Base-by-base conservation (phyloP, 2,113 vertebrate species). In the Galemys pyrenaicus region DNA sequence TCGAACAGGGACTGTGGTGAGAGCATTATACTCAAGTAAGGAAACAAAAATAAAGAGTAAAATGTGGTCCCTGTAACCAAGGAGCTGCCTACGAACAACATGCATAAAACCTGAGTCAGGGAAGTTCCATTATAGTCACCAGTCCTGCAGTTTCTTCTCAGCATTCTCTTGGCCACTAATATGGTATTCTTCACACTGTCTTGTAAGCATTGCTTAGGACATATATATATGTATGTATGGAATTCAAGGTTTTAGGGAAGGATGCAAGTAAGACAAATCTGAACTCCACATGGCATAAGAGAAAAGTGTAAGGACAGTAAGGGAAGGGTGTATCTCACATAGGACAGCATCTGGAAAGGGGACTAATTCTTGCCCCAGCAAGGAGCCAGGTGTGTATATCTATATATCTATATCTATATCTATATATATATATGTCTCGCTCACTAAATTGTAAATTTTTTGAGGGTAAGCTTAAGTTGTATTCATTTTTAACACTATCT, bases 41-140 rank as follows among this genome's bases (percentile, higher is more conserved):
- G 28, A 95, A 92, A 35, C 3, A 39, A 75, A 73, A 37, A 56
- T n/a, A 41, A 92, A 93, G 65, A 75, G 51, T n/a, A 70, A 70
- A 32, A 64, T 20, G 30, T n/a, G 13, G 10, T 8, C 19, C 13
- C 30, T 92, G 41, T 26, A 74, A 51, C 10, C 46, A 49, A 32
- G 15, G 62, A 17, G 7, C 19, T 93, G 77, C 64, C 16, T 16
- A n/a, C 8, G 49, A 87, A 22, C 35, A 67, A 85, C 64, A 44
- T 39, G 70, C 28, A 60, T 11, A 58, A 54, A 54, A 62, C 24
- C 24, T 28, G 64, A 92, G 64, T 65, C 32, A 92, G 81, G 10
- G 81, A 80, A 90, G 49, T 35, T 65, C 41, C 13, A 35, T 37
- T 39, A n/a, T 6, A 93, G 64, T 13, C 56, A 26, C 16, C 41